Conservation (phyloP, 2,113 vertebrate species). For the Crocuta crocuta region DNA sequence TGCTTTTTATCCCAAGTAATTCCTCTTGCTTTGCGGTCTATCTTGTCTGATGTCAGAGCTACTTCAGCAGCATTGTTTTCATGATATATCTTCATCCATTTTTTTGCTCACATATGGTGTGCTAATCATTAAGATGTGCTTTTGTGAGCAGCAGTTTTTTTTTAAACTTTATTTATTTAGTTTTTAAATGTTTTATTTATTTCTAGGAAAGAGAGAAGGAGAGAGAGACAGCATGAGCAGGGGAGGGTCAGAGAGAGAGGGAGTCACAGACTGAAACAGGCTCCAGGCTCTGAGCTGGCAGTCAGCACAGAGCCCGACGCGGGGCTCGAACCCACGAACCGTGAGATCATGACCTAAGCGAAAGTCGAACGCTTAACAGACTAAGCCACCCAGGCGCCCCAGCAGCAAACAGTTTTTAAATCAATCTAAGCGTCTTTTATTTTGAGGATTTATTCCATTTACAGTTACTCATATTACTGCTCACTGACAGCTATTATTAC, state of each 20-base stretch:
- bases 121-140: background rate
- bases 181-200: too few species aligned
- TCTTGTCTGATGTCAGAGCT: background rate
- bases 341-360: too few species aligned
- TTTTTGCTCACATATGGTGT: background rate
- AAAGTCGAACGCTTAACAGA: too few species aligned
- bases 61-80: background rate
- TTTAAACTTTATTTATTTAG: too few species aligned
- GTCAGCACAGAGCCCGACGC: too few species aligned
- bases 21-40: background rate
- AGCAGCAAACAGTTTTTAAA: background rate
- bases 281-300: too few species aligned
- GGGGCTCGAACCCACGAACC: too few species aligned
- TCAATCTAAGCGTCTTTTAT: background rate
- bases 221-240: too few species aligned
- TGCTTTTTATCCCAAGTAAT: background rate
- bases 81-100: background rate
- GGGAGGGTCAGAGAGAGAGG: too few species aligned
- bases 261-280: too few species aligned
- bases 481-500: background rate
- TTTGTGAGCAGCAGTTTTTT: background rate
- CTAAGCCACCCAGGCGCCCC: too few species aligned
- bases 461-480: background rate
- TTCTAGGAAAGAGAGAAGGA: too few species aligned
- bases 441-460: background rate